Evolutionary conservation across 2,888 invertebrate species (phyloP).

Genomic region (Hedya salicella): DNA sequence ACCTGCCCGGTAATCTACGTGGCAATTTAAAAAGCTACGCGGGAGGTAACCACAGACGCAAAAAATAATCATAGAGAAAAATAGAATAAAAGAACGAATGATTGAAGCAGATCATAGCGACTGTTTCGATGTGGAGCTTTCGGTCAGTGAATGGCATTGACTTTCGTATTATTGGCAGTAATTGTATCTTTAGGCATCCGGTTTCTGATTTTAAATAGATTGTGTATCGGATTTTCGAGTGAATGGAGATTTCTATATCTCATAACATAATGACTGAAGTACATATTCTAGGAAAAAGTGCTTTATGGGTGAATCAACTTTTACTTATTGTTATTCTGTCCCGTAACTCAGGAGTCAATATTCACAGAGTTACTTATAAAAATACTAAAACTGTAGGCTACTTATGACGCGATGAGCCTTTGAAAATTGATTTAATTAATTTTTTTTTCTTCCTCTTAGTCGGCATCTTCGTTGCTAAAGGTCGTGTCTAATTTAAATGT

Average conservation of each 20-base stretch:
- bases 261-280: not conserved
- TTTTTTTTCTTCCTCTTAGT: too few relatives aligned
- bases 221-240: conserved; percentile 20
- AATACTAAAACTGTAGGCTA: too few relatives aligned
- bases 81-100: conserved; percentile 39
- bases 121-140: conserved; percentile 49
- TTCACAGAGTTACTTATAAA: too few relatives aligned
- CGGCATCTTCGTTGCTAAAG: too few relatives aligned
- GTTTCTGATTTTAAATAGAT: conserved; percentile 23
- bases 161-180: conserved; percentile 41
- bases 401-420: too few relatives aligned
- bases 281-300: not conserved
- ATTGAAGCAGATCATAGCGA: conserved; percentile 47
- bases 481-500: too few relatives aligned
- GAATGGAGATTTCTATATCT: conserved; percentile 2
- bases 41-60: conserved; percentile 46
- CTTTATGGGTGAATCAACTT: too few relatives aligned
- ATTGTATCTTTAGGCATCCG: conserved; percentile 26
- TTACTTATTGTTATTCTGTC: too few relatives aligned
- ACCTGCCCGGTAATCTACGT: conserved; percentile 41
- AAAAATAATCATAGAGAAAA: conserved; percentile 42
- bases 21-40: conserved; percentile 45
- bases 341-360: too few relatives aligned
- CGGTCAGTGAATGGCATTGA: conserved; percentile 49
- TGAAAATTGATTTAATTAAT: too few relatives aligned